Evolutionary conservation across 2,888 invertebrate genomes (phyloP).

Genomic region (Hirudinaria manillensis): DNA sequence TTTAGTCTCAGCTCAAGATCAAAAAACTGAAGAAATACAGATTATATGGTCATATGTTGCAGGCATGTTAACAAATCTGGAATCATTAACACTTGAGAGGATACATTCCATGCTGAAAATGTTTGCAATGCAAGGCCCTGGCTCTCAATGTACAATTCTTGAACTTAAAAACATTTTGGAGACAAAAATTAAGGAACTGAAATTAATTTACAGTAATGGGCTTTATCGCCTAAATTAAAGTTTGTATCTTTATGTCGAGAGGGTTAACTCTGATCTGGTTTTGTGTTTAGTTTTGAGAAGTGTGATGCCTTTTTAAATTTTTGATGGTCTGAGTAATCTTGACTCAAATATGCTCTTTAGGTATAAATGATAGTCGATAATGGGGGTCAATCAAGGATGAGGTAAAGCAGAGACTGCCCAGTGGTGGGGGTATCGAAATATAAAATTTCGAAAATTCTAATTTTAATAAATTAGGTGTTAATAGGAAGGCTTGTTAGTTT

Average conservation of each 20-base stretch:
- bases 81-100: constrained; percentile 79
- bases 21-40: constrained; percentile 86
- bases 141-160: constrained; percentile 77
- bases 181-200: constrained; percentile 83
- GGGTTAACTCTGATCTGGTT: too few relatives aligned
- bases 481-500: too few relatives aligned
- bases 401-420: too few relatives aligned
- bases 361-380: too few relatives aligned
- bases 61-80: constrained; percentile 90
- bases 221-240: constrained; percentile 66
- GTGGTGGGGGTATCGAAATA: too few relatives aligned
- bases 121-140: constrained; percentile 87
- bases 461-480: too few relatives aligned
- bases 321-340: too few relatives aligned
- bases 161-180: constrained; percentile 84
- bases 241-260: not conserved
- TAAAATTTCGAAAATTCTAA: too few relatives aligned
- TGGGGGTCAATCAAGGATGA: too few relatives aligned
- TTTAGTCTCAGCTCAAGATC: constrained; percentile 88
- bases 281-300: too few relatives aligned
- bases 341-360: too few relatives aligned
- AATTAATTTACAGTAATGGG: constrained; percentile 75
- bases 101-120: constrained; percentile 93
- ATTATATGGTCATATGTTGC: constrained; percentile 93
- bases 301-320: too few relatives aligned